These are phyloP conservation scores for Tonatia bakeri DNA, from an alignment of 2,113 vertebrate species.

Conservation along the genomic window DNA sequence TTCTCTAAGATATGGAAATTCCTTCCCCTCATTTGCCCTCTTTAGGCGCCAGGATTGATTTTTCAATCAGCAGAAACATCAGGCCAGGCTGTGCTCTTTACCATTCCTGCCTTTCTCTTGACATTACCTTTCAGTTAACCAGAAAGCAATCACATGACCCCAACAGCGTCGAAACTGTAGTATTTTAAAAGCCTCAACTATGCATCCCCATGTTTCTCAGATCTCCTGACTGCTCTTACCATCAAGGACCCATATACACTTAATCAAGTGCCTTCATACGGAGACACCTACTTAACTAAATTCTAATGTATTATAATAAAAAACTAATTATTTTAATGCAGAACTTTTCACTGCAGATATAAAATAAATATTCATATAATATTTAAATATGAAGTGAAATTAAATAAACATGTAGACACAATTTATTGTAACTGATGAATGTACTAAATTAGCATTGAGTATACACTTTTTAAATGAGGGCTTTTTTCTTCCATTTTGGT, in stretches of 20 bases:
- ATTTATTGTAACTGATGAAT: neutral
- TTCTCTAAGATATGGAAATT: slow-evolving; percentile 6
- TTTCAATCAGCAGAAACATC: neutral
- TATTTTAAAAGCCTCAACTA: neutral
- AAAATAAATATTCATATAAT: neutral
- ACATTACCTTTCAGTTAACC: neutral
- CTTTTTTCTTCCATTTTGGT: neutral
- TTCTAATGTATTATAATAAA: neutral
- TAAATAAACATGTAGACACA: neutral
- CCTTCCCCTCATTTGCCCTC: neutral
- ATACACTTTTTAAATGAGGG: neutral
- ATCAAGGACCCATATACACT: neutral
- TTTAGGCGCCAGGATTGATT: slow-evolving; percentile 11
- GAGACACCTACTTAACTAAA: neutral
- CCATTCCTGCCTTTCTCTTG: neutral
- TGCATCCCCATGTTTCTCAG: neutral
- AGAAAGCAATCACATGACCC: slow-evolving; percentile 3
- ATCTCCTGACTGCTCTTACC: neutral
- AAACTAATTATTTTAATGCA: slow-evolving; percentile 2
- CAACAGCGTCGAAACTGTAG: neutral
- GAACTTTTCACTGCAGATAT: neutral
- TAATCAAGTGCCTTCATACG: neutral
- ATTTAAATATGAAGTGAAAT: slow-evolving; percentile 21
- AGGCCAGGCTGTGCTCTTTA: neutral
- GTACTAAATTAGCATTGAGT: neutral